phyloP scores from a whole-genome alignment of 2,797 vertebrate species.

The Alcedo atthis region DNA sequence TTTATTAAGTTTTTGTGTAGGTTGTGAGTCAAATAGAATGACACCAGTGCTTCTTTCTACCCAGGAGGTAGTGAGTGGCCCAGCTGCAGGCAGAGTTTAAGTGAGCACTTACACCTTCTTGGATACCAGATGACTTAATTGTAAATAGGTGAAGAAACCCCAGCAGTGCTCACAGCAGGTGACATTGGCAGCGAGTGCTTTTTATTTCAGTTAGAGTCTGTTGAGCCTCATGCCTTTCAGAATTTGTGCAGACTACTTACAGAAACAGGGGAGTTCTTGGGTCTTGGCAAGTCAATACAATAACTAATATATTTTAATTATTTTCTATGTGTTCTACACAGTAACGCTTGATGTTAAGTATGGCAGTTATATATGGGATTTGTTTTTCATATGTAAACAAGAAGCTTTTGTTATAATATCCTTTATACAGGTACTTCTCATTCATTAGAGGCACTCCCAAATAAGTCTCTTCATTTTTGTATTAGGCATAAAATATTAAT shows the following conservation, averaged over 20 bases:
- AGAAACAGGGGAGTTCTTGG: not conserved
- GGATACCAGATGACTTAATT: not conserved
- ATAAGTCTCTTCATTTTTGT: not conserved
- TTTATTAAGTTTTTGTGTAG: not conserved
- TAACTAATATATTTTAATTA: not conserved
- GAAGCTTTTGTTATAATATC: not conserved
- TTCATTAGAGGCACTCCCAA: not conserved
- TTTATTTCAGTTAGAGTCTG: not conserved
- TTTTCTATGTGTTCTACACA: not conserved
- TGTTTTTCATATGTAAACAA: not conserved
- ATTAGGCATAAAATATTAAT: not conserved
- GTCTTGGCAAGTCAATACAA: not conserved
- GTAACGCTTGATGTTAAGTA: not conserved
- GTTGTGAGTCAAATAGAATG: not conserved
- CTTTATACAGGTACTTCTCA: not conserved
- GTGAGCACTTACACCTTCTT: not conserved
- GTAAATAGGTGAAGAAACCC: not conserved
- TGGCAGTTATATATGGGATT: not conserved
- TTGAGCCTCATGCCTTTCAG: not conserved
- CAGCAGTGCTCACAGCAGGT: not conserved
- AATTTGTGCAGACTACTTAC: not conserved
- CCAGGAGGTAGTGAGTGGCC: not conserved
- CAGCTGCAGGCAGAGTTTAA: not conserved
- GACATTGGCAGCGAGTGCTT: not conserved
- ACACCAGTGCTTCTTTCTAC: rapidly evolving